Conservation (phyloP, 2,113 vertebrate genomes). For the Pseudopipra pipra region DNA sequence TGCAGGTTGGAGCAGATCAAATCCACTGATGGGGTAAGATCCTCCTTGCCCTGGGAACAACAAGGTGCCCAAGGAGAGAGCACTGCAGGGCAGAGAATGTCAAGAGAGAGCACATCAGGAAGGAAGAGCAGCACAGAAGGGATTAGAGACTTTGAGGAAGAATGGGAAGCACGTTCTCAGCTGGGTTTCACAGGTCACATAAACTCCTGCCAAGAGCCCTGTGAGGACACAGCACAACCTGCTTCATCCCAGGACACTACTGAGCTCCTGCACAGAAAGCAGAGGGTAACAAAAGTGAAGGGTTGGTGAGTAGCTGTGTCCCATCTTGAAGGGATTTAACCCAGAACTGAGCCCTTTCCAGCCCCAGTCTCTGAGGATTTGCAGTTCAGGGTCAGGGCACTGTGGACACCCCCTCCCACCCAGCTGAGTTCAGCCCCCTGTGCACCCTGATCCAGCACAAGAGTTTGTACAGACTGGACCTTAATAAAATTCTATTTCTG, state of each 20-base stretch:
- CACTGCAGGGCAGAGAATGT: neutral
- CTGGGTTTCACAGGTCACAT: neutral
- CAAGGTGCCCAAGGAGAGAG: neutral
- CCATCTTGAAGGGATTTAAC: neutral
- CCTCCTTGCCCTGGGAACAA: neutral
- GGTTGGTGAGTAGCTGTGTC: neutral
- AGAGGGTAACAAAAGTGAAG: no score
- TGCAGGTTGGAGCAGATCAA: neutral
- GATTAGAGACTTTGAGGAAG: neutral
- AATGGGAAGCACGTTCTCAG: neutral
- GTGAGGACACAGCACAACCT: neutral
- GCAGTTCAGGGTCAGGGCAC: neutral
- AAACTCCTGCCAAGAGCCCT: neutral
- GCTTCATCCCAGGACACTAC: rapidly evolving
- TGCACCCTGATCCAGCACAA: neutral
- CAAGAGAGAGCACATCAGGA: neutral
- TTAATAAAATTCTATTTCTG: neutral
- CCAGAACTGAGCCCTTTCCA: neutral
- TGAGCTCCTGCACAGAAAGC: neutral
- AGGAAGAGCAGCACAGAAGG: neutral
- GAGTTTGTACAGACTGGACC: neutral
- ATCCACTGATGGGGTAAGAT: rapidly evolving
- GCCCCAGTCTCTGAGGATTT: neutral
- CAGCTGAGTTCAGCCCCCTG: neutral
- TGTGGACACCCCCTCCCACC: neutral